Evolutionary conservation across 1,140 invertebrate genomes (phyloP), one percentile per base, ranked within the genome.

Genomic region (Sinella curviseta): DNA sequence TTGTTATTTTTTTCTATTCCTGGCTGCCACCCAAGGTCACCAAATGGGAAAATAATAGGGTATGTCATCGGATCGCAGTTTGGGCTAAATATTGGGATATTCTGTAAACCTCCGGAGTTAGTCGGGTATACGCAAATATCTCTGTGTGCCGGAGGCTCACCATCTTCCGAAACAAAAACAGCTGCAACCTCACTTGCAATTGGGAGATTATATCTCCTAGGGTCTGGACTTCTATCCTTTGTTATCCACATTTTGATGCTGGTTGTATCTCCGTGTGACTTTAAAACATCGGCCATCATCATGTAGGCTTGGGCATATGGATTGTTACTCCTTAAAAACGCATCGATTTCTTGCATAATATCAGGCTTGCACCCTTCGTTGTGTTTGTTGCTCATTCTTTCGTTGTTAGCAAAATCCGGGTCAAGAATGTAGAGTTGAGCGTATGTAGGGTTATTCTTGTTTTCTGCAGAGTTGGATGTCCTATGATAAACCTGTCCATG

Each of bases 141-240:
- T 26, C 74, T 55, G 8, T 77, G 14, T 0, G 1, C 20, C n/a
- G 78, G 78, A 1, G 79, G 79, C 14, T 77, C 39, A 55, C 77
- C 79, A 20, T 80, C 0, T n/a, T n/a, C n/a, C n/a, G n/a, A n/a
- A n/a, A n/a, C n/a, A n/a, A n/a, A n/a, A n/a, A n/a, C n/a, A n/a
- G 79, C 76, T 20, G 81, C 81, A 2, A 82, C 81, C 34, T 84
- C 82, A 60, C 80, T 60, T 14, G 26, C 74, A 16, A 17, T 30
- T 57, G 83, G 82, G 8, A 54, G 65, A 77, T 84, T 84, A 31
- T 81, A 84, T 57, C 78, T 26, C 14, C 83, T 28, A 1, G 30
- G 65, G 35, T 83, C 81, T 2, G 4, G 14, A 8, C 3, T 54
- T n/a, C 34, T 4, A 28, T 76, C 34, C 17, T 76, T 31, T 34